Percentiles rank a stretch among this genome's conserved stretches.
Evolutionary conservation across 2,888 invertebrate species (phyloP).

Genomic region (Podabrus alpinus): DNA sequence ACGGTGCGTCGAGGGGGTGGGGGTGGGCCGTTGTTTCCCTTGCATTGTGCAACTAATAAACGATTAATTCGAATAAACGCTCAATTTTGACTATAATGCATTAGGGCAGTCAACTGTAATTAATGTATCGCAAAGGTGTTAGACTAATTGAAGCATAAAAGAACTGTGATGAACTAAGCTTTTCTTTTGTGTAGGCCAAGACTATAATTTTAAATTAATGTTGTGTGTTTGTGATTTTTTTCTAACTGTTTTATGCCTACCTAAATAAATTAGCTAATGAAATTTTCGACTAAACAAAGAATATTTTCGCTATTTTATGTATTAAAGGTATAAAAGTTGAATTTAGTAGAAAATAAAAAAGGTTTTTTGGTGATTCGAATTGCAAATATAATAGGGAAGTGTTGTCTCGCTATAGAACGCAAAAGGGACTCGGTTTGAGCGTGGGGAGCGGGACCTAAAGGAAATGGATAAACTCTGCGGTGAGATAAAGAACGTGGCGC

Average conservation of each 20-base stretch:
- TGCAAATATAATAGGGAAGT: slow-evolving; percentile 50
- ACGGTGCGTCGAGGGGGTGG: background rate
- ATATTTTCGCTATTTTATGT: background rate
- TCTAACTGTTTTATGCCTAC: background rate
- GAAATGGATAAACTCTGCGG: slow-evolving; percentile 55
- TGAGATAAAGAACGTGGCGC: slow-evolving; percentile 53
- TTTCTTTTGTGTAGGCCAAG: slow-evolving; percentile 40
- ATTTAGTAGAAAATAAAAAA: slow-evolving; percentile 23
- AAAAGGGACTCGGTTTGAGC: slow-evolving; percentile 20
- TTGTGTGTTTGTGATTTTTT: background rate
- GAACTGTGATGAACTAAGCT: slow-evolving; percentile 43
- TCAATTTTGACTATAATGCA: slow-evolving; percentile 45
- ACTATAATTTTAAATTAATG: slow-evolving; percentile 2
- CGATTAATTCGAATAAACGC: slow-evolving; percentile 50
- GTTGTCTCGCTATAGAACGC: slow-evolving; percentile 42
- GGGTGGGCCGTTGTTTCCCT: slow-evolving; percentile 29
- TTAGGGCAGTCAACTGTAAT: slow-evolving; percentile 37
- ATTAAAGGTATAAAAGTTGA: slow-evolving; percentile 10
- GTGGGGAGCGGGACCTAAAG: slow-evolving; percentile 46
- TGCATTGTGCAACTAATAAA: slow-evolving; percentile 38
- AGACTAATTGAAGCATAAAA: slow-evolving; percentile 43
- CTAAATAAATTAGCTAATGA: slow-evolving; percentile 1
- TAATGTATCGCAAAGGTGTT: slow-evolving; percentile 43
- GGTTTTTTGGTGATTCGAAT: slow-evolving; percentile 46
- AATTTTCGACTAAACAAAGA: slow-evolving; percentile 1